phyloP scores from a whole-genome alignment of 2,113 vertebrate species.

The Anhinga anhinga region DNA sequence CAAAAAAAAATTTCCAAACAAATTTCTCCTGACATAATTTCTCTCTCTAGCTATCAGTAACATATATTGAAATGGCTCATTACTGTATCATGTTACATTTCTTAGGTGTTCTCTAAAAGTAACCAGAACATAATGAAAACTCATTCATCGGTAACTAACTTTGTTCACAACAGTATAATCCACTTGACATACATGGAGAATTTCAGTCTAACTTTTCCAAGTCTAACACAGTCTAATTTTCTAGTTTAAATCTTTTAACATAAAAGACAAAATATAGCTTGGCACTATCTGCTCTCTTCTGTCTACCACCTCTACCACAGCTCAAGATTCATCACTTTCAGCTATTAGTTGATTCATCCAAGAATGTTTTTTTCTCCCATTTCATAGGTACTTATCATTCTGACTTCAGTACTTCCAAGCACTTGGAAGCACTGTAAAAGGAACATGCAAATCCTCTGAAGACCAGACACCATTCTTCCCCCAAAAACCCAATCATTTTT shows the following conservation, averaged over 20 bases:
- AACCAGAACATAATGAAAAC: not conserved
- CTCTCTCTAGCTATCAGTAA: not conserved
- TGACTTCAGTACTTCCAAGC: not conserved
- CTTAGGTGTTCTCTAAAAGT: not conserved
- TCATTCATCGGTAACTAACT: not conserved
- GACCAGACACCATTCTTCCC: not conserved
- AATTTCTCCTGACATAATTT: not conserved
- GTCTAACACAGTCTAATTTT: not conserved
- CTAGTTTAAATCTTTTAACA: not conserved
- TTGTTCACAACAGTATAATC: not conserved
- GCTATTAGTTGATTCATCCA: not conserved
- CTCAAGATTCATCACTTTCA: not conserved
- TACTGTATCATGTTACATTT: not conserved
- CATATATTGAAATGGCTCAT: not conserved
- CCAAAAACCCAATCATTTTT: no score
- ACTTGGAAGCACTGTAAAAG: not conserved
- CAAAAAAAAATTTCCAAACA: not conserved
- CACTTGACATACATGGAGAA: not conserved
- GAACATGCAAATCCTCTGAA: not conserved
- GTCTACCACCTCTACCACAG: not conserved
- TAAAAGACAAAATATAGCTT: not conserved
- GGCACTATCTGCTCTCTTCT: not conserved
- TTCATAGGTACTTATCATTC: not conserved
- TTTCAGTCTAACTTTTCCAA: not conserved
- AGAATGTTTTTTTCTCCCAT: not conserved